A percentile compares a stretch with the other conserved stretches of the same genome.
Evolutionary conservation across 2,797 vertebrate species (phyloP).

Genomic region (Monodelphis domestica): DNA sequence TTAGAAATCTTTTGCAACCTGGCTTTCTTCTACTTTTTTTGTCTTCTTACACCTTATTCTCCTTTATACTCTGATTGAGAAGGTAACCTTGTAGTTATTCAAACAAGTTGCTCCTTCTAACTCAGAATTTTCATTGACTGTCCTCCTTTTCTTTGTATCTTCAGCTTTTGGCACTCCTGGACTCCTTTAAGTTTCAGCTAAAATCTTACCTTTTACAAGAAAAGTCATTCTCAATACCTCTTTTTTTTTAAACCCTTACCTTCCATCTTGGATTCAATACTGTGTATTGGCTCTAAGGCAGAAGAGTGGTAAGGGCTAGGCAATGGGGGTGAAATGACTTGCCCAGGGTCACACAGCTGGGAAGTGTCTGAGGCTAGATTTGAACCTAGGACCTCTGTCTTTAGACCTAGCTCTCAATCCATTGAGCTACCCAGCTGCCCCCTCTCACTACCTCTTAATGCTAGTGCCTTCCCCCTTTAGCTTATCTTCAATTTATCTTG

Average conservation of each 20-base stretch:
- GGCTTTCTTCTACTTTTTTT: neutral
- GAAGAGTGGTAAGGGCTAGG: no score
- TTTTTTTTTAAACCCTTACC: no score
- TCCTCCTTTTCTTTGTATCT: neutral
- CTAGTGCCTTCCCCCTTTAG: neutral
- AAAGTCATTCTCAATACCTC: neutral
- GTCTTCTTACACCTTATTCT: neutral
- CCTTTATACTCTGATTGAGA: neutral
- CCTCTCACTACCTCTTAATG: neutral
- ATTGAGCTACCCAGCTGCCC: no score
- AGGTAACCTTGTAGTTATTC: neutral
- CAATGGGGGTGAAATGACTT: no score
- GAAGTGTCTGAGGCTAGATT: no score
- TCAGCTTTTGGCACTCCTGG: neutral
- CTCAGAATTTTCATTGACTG: neutral
- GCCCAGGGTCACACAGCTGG: no score
- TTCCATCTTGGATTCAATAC: no score
- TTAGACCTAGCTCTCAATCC: no score
- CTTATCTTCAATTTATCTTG: neutral
- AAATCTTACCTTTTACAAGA: neutral
- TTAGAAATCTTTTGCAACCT: no score
- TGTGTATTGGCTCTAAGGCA: no score
- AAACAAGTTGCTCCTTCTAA: neutral
- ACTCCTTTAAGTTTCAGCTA: neutral
- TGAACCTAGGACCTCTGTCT: no score